Evolutionary conservation across 2,113 vertebrate species (phyloP), one percentile per base, ranked within the genome.

Genomic region (Pomatostomus ruficeps): DNA sequence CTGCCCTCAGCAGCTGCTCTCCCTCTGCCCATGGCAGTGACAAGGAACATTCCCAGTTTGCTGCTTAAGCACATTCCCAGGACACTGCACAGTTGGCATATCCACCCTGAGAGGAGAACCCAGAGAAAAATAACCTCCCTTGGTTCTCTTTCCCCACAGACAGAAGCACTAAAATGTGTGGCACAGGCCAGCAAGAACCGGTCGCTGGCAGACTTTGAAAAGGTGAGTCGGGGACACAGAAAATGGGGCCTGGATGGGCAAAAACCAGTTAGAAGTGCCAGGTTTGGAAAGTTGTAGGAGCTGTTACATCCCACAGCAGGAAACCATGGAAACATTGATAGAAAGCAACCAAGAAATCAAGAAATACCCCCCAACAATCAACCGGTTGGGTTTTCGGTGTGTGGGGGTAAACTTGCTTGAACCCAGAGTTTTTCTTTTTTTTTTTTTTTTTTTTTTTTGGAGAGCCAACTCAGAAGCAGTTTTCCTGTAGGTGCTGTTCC

Each of bases 151-250:
- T 66, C 81, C 87, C 92, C 86, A 35, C 96, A 99, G 99, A 99
- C 99, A 92, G 99, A 99, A 97, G 99, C 99, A 65, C 96, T 99
- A 96, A 99, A 99, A 96, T 99, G 99, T 82, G 98, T 99, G 96
- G 99, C 99, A 76, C 99, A 99, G 96, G 99, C 99, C 95, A 99
- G 99, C 97, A 99, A 99, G 98, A 99, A 99, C 98, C 98, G 99
- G 94, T 99, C 99, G 5, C 98, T 99, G 98, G 99, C 99, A 90
- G 99, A 99, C 93, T 99, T 99, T 98, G 99, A 99, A 96, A 99
- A 99, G 98, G 99, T 99, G 96, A 98, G 98, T 90, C 35, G 43
- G 19, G 65, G 65, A 38, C 24, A 8, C 16, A 21, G 15, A 22
- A 48, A 59, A 23, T 4, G 35, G 59, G 62, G 22, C 54, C 67